phyloP scores from a whole-genome alignment of 92 coral and sea anemone genomes.

The Paramuricea clavata region DNA sequence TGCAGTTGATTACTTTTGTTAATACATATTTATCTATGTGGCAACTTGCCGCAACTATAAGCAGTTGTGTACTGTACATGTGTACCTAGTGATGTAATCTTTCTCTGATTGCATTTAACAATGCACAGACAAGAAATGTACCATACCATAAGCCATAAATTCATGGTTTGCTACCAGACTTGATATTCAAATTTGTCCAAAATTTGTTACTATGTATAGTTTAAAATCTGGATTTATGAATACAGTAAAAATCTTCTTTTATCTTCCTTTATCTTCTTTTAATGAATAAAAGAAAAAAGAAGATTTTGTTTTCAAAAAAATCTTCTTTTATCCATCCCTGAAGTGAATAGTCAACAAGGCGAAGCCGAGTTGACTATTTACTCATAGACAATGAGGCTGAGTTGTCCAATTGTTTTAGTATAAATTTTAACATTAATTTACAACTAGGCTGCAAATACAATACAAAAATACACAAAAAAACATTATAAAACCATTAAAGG shows the following conservation, averaged over 20 bases:
- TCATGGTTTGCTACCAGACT: neutral
- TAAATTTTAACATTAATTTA: no score
- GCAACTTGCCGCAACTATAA: neutral
- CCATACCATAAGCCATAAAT: neutral
- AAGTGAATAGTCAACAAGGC: no score
- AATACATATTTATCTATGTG: neutral
- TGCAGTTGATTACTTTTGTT: slow-evolving; percentile 12
- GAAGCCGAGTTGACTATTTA: no score
- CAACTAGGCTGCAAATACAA: no score
- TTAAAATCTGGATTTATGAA: neutral
- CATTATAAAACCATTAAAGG: no score
- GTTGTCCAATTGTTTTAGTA: no score
- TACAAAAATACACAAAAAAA: no score
- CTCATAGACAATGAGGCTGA: no score
- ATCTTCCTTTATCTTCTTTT: no score
- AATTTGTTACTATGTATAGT: neutral
- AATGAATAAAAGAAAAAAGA: no score
- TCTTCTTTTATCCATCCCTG: no score
- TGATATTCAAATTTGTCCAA: neutral
- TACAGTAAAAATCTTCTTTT: neutral
- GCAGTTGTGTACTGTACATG: neutral
- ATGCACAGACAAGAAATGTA: neutral
- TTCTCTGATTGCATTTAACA: neutral
- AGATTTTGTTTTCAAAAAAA: no score
- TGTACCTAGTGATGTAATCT: neutral